These are phyloP conservation scores for Helogale parvula DNA, from an alignment of 2,113 vertebrate species.

Conservation along the genomic window DNA sequence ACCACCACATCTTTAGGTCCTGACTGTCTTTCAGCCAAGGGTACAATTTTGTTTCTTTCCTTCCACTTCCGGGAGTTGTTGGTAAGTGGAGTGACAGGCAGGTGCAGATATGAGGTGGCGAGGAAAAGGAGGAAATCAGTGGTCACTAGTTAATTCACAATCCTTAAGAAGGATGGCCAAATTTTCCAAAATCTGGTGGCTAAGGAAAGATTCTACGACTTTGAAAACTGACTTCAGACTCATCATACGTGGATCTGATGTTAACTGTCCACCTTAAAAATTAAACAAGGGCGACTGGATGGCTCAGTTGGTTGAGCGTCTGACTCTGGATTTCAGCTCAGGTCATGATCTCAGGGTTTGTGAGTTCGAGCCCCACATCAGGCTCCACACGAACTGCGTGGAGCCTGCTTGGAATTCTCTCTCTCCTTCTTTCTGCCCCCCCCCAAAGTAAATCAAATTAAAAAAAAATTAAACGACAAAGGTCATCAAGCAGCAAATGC, in stretches of 20 bases:
- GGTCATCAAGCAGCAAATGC: background rate
- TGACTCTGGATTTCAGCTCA: too few relatives aligned
- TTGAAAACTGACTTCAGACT: conserved; percentile 28
- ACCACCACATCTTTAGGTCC: too few relatives aligned
- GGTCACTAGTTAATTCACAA: background rate
- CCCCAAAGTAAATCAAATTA: too few relatives aligned
- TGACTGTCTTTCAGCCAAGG: background rate
- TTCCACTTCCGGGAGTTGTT: background rate
- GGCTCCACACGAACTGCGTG: too few relatives aligned
- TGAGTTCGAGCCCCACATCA: too few relatives aligned
- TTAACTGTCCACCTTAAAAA: background rate
- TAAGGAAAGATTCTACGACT: background rate
- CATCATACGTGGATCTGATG: background rate
- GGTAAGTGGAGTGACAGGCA: background rate
- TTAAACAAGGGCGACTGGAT: background rate
- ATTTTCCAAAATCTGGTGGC: background rate
- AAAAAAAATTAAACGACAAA: background rate
- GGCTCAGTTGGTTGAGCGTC: too few relatives aligned
- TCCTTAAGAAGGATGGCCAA: background rate
- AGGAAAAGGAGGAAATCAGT: background rate
- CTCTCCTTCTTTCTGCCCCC: too few relatives aligned
- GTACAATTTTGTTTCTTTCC: background rate
- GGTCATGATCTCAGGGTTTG: too few relatives aligned
- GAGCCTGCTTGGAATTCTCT: too few relatives aligned
- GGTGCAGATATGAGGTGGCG: background rate